Evolutionary conservation across 2,113 vertebrate genomes (phyloP), one percentile per base, ranked within the genome.

Genomic region (Eudyptes chrysolophus): DNA sequence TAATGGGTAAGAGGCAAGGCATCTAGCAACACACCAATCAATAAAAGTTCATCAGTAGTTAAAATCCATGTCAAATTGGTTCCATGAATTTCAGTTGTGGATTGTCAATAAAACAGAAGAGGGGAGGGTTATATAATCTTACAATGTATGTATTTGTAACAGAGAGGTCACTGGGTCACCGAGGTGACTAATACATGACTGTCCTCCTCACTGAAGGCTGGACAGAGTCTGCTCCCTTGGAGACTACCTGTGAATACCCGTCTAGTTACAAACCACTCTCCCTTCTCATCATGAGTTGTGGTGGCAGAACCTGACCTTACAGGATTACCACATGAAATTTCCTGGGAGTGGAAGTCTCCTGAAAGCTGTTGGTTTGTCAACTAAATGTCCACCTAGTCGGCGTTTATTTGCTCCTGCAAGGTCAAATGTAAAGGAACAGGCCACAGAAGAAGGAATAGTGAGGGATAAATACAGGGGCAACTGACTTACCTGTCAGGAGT

Each of bases 401-500:
- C 64, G 94, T 80, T 93, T 93, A 83, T 75, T 90, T 86, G 42
- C 29, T 90, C 34, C 78, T 29, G 17, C 25, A 92, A 93, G 44
- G 74, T 95, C 61, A 79, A 60, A 66, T 13, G 42, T 62, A 83
- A 78, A 70, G 55, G 75, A 84, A 77, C n/a, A 81, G 38, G 58
- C 36, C 54, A 55, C 58, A 88, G 66, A 87, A 93, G 40, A 92
- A 92, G 55, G 58, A 93, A 80, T n/a, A 93, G 51, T 60, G 34
- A 80, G 62, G 71, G 93, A 85, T 83, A 95, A 93, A 83, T 80
- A 77, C 0, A 7, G 81, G 75, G 74, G 57, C 66, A 70, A 77
- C 65, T 82, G 80, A 95, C 96, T 97, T 89, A 97, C 95, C 96
- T 97, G 92, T 68, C 84, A 88, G 90, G 81, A 97, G 75, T 25